phyloP scores from a whole-genome alignment of 1,140 invertebrate genomes.

The Pachypsylla venusta region DNA sequence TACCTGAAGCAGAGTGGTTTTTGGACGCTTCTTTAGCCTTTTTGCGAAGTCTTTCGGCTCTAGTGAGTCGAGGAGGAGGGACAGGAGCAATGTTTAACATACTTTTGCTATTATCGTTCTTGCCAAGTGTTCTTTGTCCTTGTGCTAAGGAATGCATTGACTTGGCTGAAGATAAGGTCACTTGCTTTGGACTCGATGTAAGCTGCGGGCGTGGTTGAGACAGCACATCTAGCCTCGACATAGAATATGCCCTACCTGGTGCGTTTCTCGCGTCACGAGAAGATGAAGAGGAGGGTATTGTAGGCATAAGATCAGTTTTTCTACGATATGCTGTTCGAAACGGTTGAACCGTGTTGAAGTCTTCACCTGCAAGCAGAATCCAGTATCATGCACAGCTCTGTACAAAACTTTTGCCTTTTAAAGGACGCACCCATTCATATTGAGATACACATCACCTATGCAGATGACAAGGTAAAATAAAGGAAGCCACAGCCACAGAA shows the following conservation, averaged over 20 bases:
- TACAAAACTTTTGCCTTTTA: background rate
- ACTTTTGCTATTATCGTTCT: slow-evolving; percentile 25
- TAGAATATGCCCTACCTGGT: slow-evolving; percentile 64
- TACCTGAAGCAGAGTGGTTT: slow-evolving; percentile 13
- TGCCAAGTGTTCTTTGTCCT: background rate
- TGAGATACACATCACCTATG: no score
- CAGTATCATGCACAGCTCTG: background rate
- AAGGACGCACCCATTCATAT: no score
- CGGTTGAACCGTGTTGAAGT: slow-evolving; percentile 9
- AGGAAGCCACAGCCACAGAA: no score
- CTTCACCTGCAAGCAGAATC: slow-evolving; percentile 15
- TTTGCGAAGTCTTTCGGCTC: slow-evolving; percentile 38
- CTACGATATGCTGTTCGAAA: slow-evolving; percentile 39
- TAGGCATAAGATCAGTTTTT: slow-evolving; percentile 78
- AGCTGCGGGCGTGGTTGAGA: slow-evolving; percentile 27
- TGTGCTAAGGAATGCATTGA: slow-evolving; percentile 13
- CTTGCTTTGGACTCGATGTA: slow-evolving; percentile 9
- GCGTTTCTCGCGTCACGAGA: slow-evolving; percentile 19
- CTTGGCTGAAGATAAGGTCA: slow-evolving; percentile 11
- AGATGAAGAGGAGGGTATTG: slow-evolving; percentile 54
- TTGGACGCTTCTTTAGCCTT: slow-evolving; percentile 34
- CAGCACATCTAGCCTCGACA: slow-evolving; percentile 74
- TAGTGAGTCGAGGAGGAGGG: slow-evolving; percentile 34
- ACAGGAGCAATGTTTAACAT: slow-evolving; percentile 33
- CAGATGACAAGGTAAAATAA: no score